phyloP scores from a whole-genome alignment of 2,797 vertebrate species.

The Sebastes aleutianus region DNA sequence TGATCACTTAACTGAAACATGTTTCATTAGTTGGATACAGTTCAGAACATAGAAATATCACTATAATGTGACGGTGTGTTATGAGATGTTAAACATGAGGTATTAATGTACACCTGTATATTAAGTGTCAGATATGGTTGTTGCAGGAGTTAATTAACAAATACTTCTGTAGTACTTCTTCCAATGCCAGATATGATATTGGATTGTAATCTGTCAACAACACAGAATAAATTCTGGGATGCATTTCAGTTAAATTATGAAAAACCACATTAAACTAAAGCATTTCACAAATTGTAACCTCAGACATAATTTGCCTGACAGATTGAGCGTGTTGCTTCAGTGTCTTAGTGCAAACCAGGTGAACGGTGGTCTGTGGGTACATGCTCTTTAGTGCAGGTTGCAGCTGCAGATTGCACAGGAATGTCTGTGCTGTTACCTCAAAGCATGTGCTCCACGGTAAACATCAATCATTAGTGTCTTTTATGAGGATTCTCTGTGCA shows the following conservation, averaged over 20 bases:
- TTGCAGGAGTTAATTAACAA: neutral
- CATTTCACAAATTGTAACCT: neutral
- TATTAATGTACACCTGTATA: neutral
- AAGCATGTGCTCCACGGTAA: constrained; percentile 58
- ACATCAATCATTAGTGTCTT: constrained; percentile 72
- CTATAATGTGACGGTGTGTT: neutral
- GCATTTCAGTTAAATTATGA: neutral
- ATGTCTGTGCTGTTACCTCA: constrained; percentile 52
- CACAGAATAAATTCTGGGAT: neutral
- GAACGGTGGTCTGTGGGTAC: neutral
- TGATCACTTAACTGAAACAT: constrained; percentile 2
- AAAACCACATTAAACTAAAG: neutral
- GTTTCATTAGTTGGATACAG: neutral
- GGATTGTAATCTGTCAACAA: neutral
- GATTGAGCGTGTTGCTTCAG: neutral
- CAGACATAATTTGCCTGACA: neutral
- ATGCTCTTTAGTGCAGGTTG: constrained; percentile 19
- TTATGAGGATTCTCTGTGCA: constrained; percentile 64
- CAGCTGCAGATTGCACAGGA: constrained; percentile 56
- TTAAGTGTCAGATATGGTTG: neutral
- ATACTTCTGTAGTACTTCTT: neutral
- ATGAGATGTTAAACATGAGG: neutral
- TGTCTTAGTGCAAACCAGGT: neutral
- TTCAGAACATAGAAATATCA: neutral
- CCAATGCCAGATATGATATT: neutral